Evolutionary conservation across 2,113 vertebrate species (phyloP).

Genomic region (Hydropotes inermis): DNA sequence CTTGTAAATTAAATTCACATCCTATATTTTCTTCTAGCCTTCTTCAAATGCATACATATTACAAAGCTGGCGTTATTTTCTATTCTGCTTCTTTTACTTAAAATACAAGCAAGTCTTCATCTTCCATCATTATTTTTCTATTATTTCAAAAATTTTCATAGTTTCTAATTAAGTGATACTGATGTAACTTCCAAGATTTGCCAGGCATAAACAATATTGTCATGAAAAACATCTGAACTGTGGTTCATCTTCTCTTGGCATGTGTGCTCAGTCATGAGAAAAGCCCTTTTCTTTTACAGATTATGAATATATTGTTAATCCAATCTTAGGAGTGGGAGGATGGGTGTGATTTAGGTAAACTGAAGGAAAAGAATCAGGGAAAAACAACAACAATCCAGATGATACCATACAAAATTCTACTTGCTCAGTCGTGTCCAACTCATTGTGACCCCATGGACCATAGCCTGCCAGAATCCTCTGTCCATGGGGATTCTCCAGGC

Average conservation of each 20-base stretch:
- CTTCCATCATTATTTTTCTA: background rate
- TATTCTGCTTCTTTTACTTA: background rate
- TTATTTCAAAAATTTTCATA: background rate
- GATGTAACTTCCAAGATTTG: background rate
- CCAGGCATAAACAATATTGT: background rate
- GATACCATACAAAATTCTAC: background rate
- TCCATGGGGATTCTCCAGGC: background rate
- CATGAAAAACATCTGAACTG: background rate
- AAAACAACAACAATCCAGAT: background rate
- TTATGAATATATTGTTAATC: background rate
- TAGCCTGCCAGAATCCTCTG: background rate
- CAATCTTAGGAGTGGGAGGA: background rate
- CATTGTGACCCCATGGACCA: background rate
- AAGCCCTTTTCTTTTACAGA: background rate
- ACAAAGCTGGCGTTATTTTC: background rate
- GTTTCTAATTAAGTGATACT: background rate
- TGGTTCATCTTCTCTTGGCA: background rate
- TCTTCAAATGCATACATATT: background rate
- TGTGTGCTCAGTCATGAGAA: background rate
- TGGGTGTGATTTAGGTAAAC: background rate
- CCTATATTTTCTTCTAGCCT: background rate
- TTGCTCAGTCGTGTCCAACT: accelerated
- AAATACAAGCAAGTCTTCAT: background rate
- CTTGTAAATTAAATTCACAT: background rate
- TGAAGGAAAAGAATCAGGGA: background rate